Evolutionary conservation across 2,888 invertebrate genomes (phyloP), one percentile per base, ranked within the genome.

Genomic region (Tribolium freemani): DNA sequence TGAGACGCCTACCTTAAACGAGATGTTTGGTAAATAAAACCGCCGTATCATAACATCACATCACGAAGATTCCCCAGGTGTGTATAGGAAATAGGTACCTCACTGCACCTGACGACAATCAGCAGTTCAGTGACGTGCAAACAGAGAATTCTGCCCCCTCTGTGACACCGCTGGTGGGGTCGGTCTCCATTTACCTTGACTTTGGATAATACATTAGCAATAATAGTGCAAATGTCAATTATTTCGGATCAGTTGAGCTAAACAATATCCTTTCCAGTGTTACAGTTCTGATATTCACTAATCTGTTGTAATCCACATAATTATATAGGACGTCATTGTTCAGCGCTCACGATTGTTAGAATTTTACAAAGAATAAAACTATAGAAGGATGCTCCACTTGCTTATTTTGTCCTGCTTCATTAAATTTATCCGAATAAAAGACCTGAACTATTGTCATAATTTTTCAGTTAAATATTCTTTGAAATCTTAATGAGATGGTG

Each of bases 141-240:
- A 67, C 10, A 16, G n/a, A 56, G 31, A 66, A 20, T 66, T 66
- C 9, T 67, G 67, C 67, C 67, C 66, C 56, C 67, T 57, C 67
- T 67, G 67, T 57, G 5, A 26, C 31, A 13, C 26, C 21, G 31
- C 31, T 67, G 67, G 67, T 48, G 67, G 67, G 67, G 67, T 20
- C 48, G 57, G 67, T 20, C 48, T 6, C 5, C 26, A 46, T 44
- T 67, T 57, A 67, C 67, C 67, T 67, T 67, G 67, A 67, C 67
- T 67, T 67, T 67, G 67, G 56, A 57, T 57, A 67, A 67, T 48
- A 64, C 13, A 56, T 54, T 3, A 51, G 26, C 50, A n/a, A n/a
- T 26, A 30, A 51, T 44, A 44, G 38, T 56, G 31, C 10, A 56
- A 66, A 67, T 67, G 67, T 46, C 56, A 67, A 38, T 56, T 67